Base-by-base conservation (phyloP, 1,140 invertebrate genomes). In the Leptinotarsa texana region DNA sequence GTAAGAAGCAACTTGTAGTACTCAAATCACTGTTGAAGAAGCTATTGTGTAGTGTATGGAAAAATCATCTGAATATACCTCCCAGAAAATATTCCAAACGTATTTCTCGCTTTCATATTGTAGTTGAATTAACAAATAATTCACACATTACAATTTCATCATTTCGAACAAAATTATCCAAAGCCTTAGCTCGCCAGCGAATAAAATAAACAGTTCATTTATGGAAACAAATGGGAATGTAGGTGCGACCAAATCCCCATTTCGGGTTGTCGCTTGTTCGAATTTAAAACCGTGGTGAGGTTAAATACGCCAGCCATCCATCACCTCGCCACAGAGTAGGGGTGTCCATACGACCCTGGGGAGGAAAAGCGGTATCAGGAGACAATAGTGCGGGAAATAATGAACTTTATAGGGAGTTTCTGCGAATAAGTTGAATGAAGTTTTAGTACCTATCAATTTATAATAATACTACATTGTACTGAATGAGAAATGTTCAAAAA, bases 181-280 rank as follows among this genome's bases (percentile, higher is more conserved):
- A 27, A 6, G 27, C 3, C 33, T 42, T 42, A 42, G 33, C 33
- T 42, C 33, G 33, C 2, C 33, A 11, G 8, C 51, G 15, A 18
- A 57, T 18, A 15, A 57, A 57, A 57, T 57, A 57, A 57, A 57
- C 51, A 57, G 51, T 57, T 57, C 51, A 57, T 57, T 57, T 57
- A 57, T 57, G n/a, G 51, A 57, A 57, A 57, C 51, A 57, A 57
- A 57, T 57, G 51, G 51, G 51, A 57, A n/a, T 57, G 51, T 57
- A 57, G 51, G 51, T 57, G 51, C 51, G 51, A 57, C 51, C 51
- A 57, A 57, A 57, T 57, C n/a, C 33, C 51, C n/a, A 57, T 57
- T 57, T 57, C 33, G 33, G 51, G 51, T 57, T 57, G 51, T 57
- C 51, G 51, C 51, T 57, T 57, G 15, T 57, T 15, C 51, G 51